Conservation (phyloP, 2,797 vertebrate genomes). For the Glossophaga mutica region DNA sequence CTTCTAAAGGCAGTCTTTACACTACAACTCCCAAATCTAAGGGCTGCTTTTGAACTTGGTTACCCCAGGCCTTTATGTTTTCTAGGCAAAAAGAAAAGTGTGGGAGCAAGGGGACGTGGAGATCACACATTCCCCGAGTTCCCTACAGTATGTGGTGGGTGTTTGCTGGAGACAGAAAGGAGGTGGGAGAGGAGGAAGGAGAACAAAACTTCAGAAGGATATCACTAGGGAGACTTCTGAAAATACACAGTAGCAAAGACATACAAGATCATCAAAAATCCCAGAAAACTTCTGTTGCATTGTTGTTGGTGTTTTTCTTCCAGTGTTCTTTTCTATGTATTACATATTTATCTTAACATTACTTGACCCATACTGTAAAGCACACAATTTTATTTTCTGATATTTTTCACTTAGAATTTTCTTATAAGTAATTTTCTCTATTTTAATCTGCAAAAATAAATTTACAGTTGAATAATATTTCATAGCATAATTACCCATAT, state of each 20-base stretch:
- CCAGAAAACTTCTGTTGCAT: background rate
- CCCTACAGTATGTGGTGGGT: background rate
- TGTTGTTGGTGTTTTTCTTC: background rate
- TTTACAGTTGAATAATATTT: background rate
- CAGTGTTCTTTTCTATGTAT: background rate
- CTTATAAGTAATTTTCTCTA: slow-evolving; percentile 2
- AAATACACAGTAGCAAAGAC: background rate
- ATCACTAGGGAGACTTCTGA: background rate
- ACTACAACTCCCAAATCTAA: background rate
- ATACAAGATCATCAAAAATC: background rate
- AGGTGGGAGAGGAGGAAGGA: background rate
- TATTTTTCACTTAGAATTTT: slow-evolving; percentile 23
- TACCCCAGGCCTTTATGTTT: background rate
- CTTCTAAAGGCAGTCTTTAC: background rate
- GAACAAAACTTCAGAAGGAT: background rate
- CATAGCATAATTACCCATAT: background rate
- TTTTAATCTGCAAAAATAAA: background rate
- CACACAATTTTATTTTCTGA: background rate
- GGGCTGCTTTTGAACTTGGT: background rate
- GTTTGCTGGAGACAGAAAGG: background rate
- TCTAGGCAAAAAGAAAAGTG: background rate
- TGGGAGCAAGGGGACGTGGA: background rate
- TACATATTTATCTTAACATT: background rate
- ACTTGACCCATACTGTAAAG: background rate
- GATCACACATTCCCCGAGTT: background rate